These are phyloP conservation scores for Sebastes trivittatus DNA, from an alignment of 2,797 vertebrate species.

Conservation along the genomic window DNA sequence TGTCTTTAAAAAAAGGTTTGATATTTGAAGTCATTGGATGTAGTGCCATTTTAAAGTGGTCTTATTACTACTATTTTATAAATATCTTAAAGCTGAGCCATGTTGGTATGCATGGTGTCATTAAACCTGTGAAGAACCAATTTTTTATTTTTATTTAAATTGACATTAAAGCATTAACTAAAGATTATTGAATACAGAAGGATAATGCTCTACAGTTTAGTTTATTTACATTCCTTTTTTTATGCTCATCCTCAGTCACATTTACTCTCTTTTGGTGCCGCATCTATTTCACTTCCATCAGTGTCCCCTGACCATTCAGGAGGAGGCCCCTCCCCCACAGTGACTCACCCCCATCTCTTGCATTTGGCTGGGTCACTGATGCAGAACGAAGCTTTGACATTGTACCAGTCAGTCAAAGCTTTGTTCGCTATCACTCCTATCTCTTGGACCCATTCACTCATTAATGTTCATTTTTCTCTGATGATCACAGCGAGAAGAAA, in stretches of 20 bases:
- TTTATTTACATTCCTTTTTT: constrained; percentile 14
- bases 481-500: constrained; percentile 19
- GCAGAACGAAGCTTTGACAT: constrained; percentile 85
- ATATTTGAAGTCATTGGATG: not conserved
- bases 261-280: constrained; percentile 58
- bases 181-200: not conserved
- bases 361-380: constrained; percentile 80
- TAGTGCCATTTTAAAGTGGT: not conserved
- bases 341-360: constrained; percentile 81
- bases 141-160: not conserved
- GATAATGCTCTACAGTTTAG: not conserved
- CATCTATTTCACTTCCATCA: constrained; percentile 78
- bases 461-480: constrained; percentile 47
- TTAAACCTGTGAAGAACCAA: not conserved
- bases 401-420: constrained; percentile 83
- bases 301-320: constrained; percentile 81
- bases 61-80: not conserved
- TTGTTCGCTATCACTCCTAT: constrained; percentile 66
- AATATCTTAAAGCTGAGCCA: not conserved
- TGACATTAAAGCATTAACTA: not conserved
- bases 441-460: constrained; percentile 56
- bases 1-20: not conserved
- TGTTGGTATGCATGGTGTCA: not conserved
- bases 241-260: constrained; percentile 41
- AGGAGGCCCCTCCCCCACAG: constrained; percentile 80